phyloP scores from a whole-genome alignment of 2,797 vertebrate species.

The Sebastes baramenuke region DNA sequence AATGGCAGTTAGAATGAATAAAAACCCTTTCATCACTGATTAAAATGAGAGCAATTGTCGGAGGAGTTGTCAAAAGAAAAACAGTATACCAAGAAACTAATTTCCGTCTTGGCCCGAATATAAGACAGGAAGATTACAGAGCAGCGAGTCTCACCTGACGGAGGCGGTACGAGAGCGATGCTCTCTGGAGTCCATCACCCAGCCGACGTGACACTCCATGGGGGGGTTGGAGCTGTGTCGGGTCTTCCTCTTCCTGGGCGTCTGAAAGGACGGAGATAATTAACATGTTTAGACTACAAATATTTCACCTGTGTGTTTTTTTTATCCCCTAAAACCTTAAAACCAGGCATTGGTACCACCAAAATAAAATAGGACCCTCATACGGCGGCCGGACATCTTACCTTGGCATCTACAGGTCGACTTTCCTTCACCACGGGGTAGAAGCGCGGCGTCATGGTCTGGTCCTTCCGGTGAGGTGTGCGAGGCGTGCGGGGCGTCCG shows the following conservation, averaged over 20 bases:
- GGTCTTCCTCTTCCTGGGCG: slow-evolving; percentile 97
- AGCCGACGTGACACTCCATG: slow-evolving; percentile 97
- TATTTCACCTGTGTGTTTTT: not conserved
- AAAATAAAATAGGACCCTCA: not conserved
- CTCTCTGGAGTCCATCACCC: slow-evolving; percentile 99
- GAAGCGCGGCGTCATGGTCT: slow-evolving; percentile 93
- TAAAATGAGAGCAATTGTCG: not conserved
- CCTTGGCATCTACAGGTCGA: slow-evolving; percentile 95
- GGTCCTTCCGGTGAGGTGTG: slow-evolving; percentile 94
- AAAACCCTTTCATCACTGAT: not conserved
- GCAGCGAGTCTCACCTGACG: slow-evolving; percentile 85
- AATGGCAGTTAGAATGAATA: not conserved
- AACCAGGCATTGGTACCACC: rapidly evolving
- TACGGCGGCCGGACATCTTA: slow-evolving; percentile 37
- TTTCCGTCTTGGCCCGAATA: too few species aligned
- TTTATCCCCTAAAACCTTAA: not conserved
- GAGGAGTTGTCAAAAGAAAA: not conserved
- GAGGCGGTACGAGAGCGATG: slow-evolving; percentile 95
- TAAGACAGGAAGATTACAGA: not conserved
- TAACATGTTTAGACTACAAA: not conserved
- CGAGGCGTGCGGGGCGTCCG: slow-evolving; percentile 95
- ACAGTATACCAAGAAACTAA: not conserved
- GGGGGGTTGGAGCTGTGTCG: slow-evolving; percentile 98
- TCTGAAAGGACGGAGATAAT: slow-evolving; percentile 76
- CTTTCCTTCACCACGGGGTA: slow-evolving; percentile 98